These are phyloP conservation scores for Diarsia dahlii DNA, from an alignment of 2,888 invertebrate species.

Conservation along the genomic window DNA sequence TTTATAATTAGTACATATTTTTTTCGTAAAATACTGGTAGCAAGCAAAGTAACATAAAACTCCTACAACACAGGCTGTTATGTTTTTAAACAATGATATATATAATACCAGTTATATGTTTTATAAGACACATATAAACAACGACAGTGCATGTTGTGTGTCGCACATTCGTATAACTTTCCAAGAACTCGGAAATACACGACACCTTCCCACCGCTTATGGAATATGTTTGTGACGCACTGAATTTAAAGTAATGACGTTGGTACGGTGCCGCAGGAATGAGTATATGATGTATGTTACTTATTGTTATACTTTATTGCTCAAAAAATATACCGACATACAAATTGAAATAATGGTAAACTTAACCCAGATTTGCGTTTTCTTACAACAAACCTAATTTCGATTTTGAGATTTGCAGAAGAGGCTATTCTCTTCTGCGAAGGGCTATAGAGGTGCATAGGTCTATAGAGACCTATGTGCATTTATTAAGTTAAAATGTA, in stretches of 20 bases:
- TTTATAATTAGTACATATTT: too few species aligned
- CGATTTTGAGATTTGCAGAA: too few species aligned
- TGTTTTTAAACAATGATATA: background rate
- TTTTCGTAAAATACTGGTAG: too few species aligned
- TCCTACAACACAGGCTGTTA: background rate
- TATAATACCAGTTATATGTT: background rate
- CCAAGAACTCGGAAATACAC: background rate
- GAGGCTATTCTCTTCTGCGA: too few species aligned
- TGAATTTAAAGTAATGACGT: background rate
- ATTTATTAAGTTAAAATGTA: too few species aligned
- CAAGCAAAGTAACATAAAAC: background rate
- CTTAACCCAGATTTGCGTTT: too few species aligned
- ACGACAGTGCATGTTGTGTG: background rate
- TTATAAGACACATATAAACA: background rate
- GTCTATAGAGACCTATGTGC: too few species aligned
- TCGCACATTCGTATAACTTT: constrained; percentile 12
- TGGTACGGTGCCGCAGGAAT: background rate
- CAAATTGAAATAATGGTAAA: too few species aligned
- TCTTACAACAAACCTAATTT: too few species aligned
- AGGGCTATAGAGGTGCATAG: too few species aligned
- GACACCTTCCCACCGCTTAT: background rate
- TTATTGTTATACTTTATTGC: too few species aligned
- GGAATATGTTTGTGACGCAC: background rate
- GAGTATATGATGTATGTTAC: background rate
- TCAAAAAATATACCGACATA: too few species aligned